These are phyloP conservation scores for Drosophila stalkeri DNA, from an alignment of 2,888 invertebrate genomes.

Conservation along the genomic window DNA sequence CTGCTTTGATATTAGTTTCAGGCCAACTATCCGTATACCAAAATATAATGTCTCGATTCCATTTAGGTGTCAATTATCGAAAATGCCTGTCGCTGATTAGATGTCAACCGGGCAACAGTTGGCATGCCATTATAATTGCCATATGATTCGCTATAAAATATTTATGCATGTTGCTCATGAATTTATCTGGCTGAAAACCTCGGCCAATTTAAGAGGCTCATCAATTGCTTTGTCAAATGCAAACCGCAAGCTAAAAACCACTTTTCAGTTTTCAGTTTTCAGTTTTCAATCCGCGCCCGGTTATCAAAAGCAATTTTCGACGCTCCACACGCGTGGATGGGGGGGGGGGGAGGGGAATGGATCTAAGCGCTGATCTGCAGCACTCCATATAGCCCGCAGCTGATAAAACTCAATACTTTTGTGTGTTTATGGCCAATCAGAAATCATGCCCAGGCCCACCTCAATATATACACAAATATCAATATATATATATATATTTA, in stretches of 20 bases:
- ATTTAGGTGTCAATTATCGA: constrained; percentile 31
- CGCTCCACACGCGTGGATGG: not conserved
- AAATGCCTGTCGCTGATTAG: constrained; percentile 45
- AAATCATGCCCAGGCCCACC: constrained; percentile 79
- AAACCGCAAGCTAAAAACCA: constrained; percentile 72
- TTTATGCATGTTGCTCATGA: constrained; percentile 36
- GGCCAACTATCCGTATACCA: not conserved
- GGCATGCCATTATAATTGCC: constrained; percentile 51
- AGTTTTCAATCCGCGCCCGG: constrained; percentile 69
- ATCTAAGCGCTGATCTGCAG: constrained; percentile 7
- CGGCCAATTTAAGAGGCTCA: constrained; percentile 66
- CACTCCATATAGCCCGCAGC: constrained; percentile 76
- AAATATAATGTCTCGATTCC: constrained; percentile 6
- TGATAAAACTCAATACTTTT: constrained; percentile 81
- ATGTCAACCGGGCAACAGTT: constrained; percentile 28
- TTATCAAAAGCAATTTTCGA: constrained; percentile 75
- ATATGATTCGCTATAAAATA: constrained; percentile 49
- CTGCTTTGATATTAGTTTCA: not conserved
- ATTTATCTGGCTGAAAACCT: constrained; percentile 39
- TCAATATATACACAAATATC: constrained; percentile 35
- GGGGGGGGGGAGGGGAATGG: not conserved
- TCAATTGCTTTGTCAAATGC: constrained; percentile 78
- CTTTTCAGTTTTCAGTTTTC: constrained; percentile 70
- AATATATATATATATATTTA: not conserved
- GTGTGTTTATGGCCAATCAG: constrained; percentile 80